Evolutionary conservation across 1,140 invertebrate genomes (phyloP).

Genomic region (Musca vetustissima): DNA sequence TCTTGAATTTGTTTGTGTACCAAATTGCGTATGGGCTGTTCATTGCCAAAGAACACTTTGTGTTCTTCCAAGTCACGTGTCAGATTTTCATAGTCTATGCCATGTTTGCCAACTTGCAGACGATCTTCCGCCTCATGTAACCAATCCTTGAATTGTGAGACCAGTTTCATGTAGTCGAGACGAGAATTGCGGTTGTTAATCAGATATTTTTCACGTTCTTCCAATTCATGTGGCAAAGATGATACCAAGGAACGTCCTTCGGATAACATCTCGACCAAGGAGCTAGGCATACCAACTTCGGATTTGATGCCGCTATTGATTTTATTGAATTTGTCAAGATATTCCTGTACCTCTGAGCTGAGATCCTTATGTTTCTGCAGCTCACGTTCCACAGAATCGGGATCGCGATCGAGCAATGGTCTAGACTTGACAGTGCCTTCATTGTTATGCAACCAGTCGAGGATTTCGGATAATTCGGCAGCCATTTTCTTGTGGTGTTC

Average conservation of each 20-base stretch:
- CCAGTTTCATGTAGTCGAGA: constrained; percentile 69
- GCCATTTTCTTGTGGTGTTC: constrained; percentile 83
- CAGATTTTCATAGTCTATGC: constrained; percentile 85
- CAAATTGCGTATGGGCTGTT: constrained; percentile 74
- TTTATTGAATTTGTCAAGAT: constrained; percentile 69
- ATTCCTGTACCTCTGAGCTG: constrained; percentile 68
- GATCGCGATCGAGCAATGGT: constrained; percentile 76
- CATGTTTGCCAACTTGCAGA: constrained; percentile 75
- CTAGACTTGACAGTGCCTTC: constrained; percentile 80
- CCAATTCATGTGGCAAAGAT: constrained; percentile 76
- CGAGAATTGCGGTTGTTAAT: constrained; percentile 78
- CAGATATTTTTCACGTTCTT: constrained; percentile 77
- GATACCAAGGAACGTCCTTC: constrained; percentile 76
- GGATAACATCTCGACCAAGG: constrained; percentile 78
- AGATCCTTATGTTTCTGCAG: constrained; percentile 75
- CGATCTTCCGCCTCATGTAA: constrained; percentile 79
- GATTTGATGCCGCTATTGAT: constrained; percentile 68
- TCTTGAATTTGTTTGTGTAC: constrained; percentile 81
- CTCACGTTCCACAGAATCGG: constrained; percentile 78
- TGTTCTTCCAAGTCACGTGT: constrained; percentile 81
- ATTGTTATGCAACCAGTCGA: constrained; percentile 83
- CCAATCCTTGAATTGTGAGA: constrained; percentile 82
- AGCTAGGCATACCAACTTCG: constrained; percentile 76
- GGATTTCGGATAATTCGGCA: constrained; percentile 75
- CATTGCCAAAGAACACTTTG: constrained; percentile 80